Conservation (phyloP, 2,888 invertebrate species). For the Cancer borealis region DNA sequence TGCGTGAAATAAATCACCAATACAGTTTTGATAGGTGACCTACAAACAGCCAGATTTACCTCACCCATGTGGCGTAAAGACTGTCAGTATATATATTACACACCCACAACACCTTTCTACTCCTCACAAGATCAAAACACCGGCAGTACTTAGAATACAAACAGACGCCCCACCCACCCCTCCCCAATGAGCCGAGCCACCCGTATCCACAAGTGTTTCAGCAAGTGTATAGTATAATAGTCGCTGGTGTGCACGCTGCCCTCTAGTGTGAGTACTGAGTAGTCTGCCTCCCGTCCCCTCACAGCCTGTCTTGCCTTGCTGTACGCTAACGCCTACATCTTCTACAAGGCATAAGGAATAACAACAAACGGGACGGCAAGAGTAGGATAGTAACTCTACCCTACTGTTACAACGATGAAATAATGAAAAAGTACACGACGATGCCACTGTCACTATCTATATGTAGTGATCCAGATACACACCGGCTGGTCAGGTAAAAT, state of each 20-base stretch:
- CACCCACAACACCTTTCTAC: too few relatives aligned
- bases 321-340: background rate
- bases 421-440: background rate
- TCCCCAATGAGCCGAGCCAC: background rate
- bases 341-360: background rate
- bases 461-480: background rate
- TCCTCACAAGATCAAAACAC: too few relatives aligned
- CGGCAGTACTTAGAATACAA: too few relatives aligned
- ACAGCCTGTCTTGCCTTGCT: background rate
- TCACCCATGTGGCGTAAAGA: too few relatives aligned
- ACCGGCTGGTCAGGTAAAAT: background rate
- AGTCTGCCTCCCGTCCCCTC: background rate
- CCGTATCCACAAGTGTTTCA: constrained; percentile 10
- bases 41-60: background rate
- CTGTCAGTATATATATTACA: too few relatives aligned
- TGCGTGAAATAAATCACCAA: background rate
- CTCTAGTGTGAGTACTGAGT: background rate
- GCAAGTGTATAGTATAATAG: background rate
- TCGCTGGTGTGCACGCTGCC: background rate
- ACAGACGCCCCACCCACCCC: too few relatives aligned
- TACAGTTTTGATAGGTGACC: background rate
- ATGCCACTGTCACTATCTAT: background rate
- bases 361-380: background rate
- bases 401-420: background rate
- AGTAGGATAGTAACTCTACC: background rate